Evolutionary conservation across 2,797 vertebrate species (phyloP), one percentile per base, ranked within the genome.

Genomic region (Thalassophryne amazonica): DNA sequence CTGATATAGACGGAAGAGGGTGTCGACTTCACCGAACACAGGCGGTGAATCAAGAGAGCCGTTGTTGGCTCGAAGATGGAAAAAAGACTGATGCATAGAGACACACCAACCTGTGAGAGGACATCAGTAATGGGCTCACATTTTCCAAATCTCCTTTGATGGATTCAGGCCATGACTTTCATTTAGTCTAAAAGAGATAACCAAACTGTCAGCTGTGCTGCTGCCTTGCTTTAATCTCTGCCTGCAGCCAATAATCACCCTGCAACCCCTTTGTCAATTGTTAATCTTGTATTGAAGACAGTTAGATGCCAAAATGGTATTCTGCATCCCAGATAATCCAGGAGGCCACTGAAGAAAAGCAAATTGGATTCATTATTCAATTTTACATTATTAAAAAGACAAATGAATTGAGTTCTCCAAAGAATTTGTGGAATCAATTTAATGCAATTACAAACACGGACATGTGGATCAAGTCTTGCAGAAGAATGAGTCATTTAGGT

Each of bases 121-220:
- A 91, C 91, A 93, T 91, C 86, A 91, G 85, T 90, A 94, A 93
- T 92, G 91, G 91, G 86, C 88, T 92, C 91, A 91, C 92, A 92
- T 93, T 94, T 93, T 91, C 79, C 85, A 93, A 95, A 95, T 95
- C 92, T 92, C 81, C 87, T 85, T 81, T 90, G 91, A 95, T 94
- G 91, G 92, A 95, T 95, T 96, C 92, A 93, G 91, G 93, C 91
- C 93, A 95, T 92, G 92, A 88, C 94, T 94, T 94, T 94, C 91
- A 95, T 95, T 95, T 94, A 93, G 90, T 93, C 87, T 89, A 93
- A 91, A 93, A 93, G 89, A 75, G 93, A 96, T 94, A 94, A 93
- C 90, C 90, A 91, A 93, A 93, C 92, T 93, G 92, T 94, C 93
- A 93, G 87, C 86, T 91, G 81, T 85, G 85, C 91, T 91, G 90